Percentiles rank a stretch among this genome's conserved stretches.
These are phyloP conservation scores for Sinocyclocheilus grahami DNA, from an alignment of 2,113 vertebrate species.

Conservation along the genomic window DNA sequence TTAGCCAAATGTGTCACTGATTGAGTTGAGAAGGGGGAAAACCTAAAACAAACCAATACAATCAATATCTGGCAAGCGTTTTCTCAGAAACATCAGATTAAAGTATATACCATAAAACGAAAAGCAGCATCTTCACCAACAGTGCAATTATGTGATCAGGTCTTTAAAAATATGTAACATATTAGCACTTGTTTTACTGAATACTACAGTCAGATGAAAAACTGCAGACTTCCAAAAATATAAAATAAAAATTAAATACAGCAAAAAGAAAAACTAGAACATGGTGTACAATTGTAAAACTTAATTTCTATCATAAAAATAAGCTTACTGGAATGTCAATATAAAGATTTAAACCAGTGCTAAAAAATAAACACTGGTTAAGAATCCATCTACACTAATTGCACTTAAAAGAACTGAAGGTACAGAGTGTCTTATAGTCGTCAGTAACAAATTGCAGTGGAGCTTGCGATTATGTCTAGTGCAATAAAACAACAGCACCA, in stretches of 20 bases:
- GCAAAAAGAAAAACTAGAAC: not conserved
- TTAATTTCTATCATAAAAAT: not conserved
- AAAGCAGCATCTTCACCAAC: not conserved
- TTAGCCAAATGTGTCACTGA: not conserved
- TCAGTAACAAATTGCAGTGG: not conserved
- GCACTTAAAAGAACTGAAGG: conserved; percentile 31
- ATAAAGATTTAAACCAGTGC: not conserved
- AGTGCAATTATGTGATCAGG: conserved; percentile 17
- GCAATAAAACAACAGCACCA: not conserved
- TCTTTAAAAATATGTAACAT: not conserved
- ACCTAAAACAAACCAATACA: not conserved
- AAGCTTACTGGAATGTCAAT: conserved; percentile 35
- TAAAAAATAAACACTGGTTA: not conserved
- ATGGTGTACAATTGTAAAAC: not conserved
- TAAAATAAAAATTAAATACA: not conserved
- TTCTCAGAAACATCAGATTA: not conserved
- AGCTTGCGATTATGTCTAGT: not conserved
- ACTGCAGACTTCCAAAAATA: not conserved
- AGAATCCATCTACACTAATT: conserved; percentile 27
- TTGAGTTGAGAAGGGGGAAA: not conserved
- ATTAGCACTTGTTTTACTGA: not conserved
- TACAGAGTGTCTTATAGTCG: not conserved
- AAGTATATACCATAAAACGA: not conserved
- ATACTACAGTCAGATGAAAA: not conserved
- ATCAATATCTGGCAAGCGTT: not conserved